Conservation (phyloP, 2,797 vertebrate genomes). For the Enteromius fasciolatus region DNA sequence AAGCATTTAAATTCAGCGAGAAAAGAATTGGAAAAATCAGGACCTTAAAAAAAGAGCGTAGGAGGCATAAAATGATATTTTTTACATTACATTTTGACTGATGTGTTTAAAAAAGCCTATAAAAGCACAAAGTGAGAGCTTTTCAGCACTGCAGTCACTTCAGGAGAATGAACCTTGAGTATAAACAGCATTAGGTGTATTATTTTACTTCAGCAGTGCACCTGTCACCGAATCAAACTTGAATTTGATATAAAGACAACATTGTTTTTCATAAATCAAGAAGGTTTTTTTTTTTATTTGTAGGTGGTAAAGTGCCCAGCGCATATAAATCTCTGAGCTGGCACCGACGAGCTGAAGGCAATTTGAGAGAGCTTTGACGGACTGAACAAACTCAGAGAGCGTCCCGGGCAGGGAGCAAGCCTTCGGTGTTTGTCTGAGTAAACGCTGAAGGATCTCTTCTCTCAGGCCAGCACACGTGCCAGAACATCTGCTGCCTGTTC, state of each 20-base stretch:
- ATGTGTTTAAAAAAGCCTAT: not conserved
- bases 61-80: not conserved
- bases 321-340: not conserved
- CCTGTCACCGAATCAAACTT: slow-evolving; percentile 3
- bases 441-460: slow-evolving; percentile 30
- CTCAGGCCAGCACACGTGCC: slow-evolving; percentile 11
- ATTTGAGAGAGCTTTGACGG: slow-evolving; percentile 4
- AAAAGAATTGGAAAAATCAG: not conserved
- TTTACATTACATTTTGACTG: no score
- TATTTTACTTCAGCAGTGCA: not conserved
- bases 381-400: slow-evolving; percentile 3
- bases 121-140: not conserved
- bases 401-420: not conserved
- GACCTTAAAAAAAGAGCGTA: not conserved
- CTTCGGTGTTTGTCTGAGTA: slow-evolving; percentile 10
- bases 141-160: not conserved
- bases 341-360: not conserved
- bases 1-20: not conserved
- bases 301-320: slow-evolving; percentile 9
- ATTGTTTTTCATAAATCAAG: slow-evolving; percentile 1
- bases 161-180: slow-evolving; percentile 1
- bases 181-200: slow-evolving; percentile 4
- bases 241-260: slow-evolving; percentile 18
- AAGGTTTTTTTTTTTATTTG: not conserved
- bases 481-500: slow-evolving; percentile 45